Percentiles rank a stretch among this genome's conserved stretches.
These are phyloP conservation scores for Dermatemys mawii DNA, from an alignment of 2,113 vertebrate species.

Conservation along the genomic window DNA sequence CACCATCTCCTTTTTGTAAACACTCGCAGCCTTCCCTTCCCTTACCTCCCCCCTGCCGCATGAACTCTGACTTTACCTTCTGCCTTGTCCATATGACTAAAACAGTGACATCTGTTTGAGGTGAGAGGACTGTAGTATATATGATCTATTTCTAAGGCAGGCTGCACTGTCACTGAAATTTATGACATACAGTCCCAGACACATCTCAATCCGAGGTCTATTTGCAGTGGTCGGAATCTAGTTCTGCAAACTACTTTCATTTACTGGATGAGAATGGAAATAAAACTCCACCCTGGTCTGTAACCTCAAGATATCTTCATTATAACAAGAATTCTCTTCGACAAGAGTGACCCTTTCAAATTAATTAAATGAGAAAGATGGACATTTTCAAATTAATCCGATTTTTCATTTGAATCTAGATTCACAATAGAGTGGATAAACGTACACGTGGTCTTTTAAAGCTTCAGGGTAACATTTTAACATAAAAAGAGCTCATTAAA, in stretches of 20 bases:
- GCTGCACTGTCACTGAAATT: conserved; percentile 38
- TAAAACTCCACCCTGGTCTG: background rate
- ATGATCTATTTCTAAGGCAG: conserved; percentile 11
- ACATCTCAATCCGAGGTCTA: background rate
- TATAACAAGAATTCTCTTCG: background rate
- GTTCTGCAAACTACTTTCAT: background rate
- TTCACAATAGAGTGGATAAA: background rate
- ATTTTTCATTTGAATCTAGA: conserved; percentile 37
- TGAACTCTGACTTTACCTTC: conserved; percentile 43
- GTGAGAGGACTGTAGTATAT: conserved; percentile 37
- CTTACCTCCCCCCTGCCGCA: no score
- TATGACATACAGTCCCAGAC: background rate
- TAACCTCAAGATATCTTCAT: background rate
- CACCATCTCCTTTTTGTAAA: background rate
- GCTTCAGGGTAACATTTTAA: background rate
- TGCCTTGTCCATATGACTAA: conserved; percentile 40
- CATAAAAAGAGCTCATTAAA: conserved; percentile 1
- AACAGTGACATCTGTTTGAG: conserved; percentile 56
- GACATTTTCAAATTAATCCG: background rate
- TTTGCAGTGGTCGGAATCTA: background rate
- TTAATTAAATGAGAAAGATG: background rate
- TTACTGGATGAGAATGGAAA: background rate
- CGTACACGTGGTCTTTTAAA: background rate
- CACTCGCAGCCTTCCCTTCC: no score
- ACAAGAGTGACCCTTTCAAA: background rate